Evolutionary conservation across 2,888 invertebrate genomes (phyloP), one percentile per base, ranked within the genome.

Genomic region (Hemithea aestivaria): DNA sequence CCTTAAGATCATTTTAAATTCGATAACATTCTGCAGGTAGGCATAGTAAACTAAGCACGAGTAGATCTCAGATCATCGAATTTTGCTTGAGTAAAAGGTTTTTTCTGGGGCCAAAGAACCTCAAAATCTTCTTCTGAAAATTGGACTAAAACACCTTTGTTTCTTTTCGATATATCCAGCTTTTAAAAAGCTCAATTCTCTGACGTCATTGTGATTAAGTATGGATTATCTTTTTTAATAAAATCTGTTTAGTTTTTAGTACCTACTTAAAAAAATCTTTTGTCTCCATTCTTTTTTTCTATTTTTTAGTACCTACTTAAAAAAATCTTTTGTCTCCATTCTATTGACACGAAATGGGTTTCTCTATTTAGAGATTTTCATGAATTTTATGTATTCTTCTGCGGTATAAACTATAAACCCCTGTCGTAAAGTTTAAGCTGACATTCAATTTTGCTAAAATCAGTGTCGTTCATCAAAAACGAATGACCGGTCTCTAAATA

Each of bases 361-460:
- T 9, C 6, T 33, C 27, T 42, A 47, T 35, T 35, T 42, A 36
- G 39, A 40, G 8, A n/a, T 26, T 38, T 45, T 45, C 11, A 47
- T 51, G 6, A 46, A 20, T 9, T 36, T 21, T 20, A 41, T 35
- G 20, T 50, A 46, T 27, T 49, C 43, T 12, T 47, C 38, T 7
- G 40, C 34, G 12, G 40, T 42, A 24, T 43, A 48, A n/a, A 48
- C 5, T n/a, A n/a, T n/a, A n/a, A n/a, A n/a, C n/a, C n/a, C 20
- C 45, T 28, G 11, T 45, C 31, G 11, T 51, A 37, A 26, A 25
- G 38, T 20, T 53, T 53, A 8, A 48, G 29, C 7, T 42, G 32
- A 29, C 34, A 47, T 29, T 50, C 50, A 16, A 51, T 48, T 23
- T 45, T 41, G 5, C 35, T 35, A 34, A 49, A 51, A 42, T 54